Evolutionary conservation across 2,888 invertebrate species (phyloP), one percentile per base, ranked within the genome.

Genomic region (Coleophora deauratella): DNA sequence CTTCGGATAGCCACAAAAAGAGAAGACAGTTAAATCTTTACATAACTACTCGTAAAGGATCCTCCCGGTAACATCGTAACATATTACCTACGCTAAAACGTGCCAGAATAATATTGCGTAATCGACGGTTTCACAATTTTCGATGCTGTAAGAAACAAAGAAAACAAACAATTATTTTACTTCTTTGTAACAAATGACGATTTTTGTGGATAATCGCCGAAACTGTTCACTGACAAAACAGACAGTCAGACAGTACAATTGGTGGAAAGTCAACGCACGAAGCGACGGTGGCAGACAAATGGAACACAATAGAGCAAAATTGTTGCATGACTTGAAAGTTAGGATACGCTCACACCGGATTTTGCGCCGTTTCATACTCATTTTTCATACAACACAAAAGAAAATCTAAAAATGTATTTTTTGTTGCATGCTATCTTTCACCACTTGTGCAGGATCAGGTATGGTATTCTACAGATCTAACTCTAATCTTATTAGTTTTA

Each of bases 371-470:
- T 15, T 32, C n/a, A 32, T 13, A 32, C 21, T 35, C 9, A 35
- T 34, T 42, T 32, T 35, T 27, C 27, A 37, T 27, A 27, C 3
- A 21, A 21, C 21, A 21, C 21, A 21, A 21, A 21, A 21, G 21
- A 21, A 6, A 21, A 6, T 4, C 21, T 4, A 21, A 21, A 8
- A 36, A 33, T 27, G 34, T 32, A 32, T 41, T 33, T 35, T 68
- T 75, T 78, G 67, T 81, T 82, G 59, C 80, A 80, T 69, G 79
- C 71, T 46, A 47, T 58, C 55, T 48, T 46, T 40, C 43, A 34
- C 39, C 33, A 39, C 33, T 38, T 33, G 9, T 44, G 51, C 59
- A 82, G 82, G 82, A 82, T 59, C 82, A 82, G 82, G 82, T 82
- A 80, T 70, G 82, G 21, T 21, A 21, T 21, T 4, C 21, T 21